Conservation (phyloP, 2,797 vertebrate species). For the Pseudochromis fuscus region DNA sequence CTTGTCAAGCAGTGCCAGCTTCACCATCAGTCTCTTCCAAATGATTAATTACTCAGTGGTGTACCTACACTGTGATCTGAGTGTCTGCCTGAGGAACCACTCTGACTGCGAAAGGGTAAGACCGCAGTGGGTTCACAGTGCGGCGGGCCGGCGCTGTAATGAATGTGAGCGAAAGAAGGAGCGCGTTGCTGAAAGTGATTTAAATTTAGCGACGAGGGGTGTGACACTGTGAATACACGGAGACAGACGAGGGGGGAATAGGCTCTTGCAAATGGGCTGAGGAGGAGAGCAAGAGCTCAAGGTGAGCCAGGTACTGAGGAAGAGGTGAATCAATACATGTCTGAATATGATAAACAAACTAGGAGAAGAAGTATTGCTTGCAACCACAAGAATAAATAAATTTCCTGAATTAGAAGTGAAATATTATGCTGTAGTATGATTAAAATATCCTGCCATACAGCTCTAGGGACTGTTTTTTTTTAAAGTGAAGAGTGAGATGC, state of each 20-base stretch:
- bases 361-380: conserved; percentile 14
- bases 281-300: conserved; percentile 1
- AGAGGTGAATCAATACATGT: conserved; percentile 12
- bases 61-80: conserved; percentile 87
- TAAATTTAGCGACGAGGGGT: conserved; percentile 59
- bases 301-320: conserved; percentile 6
- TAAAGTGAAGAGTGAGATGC: conserved; percentile 9
- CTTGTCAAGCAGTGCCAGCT: conserved; percentile 78
- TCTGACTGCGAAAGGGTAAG: conserved; percentile 81
- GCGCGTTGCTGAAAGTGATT: conserved; percentile 55
- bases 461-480: conserved; percentile 3
- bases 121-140: conserved; percentile 25
- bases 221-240: conserved; percentile 53
- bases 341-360: not conserved
- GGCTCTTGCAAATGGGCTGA: conserved; percentile 36
- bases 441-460: conserved; percentile 12
- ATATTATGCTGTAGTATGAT: conserved; percentile 1
- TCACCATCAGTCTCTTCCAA: conserved; percentile 88
- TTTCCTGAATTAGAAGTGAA: conserved; percentile 9
- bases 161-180: conserved; percentile 51
- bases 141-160: conserved; percentile 32
- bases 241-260: conserved; percentile 35
- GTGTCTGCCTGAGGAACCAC: conserved; percentile 76
- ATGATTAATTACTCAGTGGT: conserved; percentile 87
- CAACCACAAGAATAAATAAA: conserved; percentile 11